These are phyloP conservation scores for Pleuronectes platessa DNA, from an alignment of 2,113 vertebrate species.

Conservation along the genomic window DNA sequence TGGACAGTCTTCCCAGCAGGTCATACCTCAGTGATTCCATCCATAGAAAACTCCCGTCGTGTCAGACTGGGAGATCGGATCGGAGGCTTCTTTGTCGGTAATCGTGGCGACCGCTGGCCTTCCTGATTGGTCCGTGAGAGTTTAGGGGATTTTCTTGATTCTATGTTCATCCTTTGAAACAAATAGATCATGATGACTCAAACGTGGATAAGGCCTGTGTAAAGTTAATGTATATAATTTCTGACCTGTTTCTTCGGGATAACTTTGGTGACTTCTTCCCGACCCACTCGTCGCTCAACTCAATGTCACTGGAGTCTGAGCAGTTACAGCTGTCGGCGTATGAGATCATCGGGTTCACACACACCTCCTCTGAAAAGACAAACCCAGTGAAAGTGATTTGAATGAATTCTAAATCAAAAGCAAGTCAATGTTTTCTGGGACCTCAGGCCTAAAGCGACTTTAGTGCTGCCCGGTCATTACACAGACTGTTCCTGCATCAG, in stretches of 20 bases:
- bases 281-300: conserved; percentile 98
- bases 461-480: conserved; percentile 8
- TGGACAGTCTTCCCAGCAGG: not conserved
- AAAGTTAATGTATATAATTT: not conserved
- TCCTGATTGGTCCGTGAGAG: conserved; percentile 91
- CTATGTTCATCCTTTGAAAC: conserved; percentile 90
- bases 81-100: conserved; percentile 92
- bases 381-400: not conserved
- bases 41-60: conserved; percentile 94
- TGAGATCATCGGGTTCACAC: conserved; percentile 94
- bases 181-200: not conserved
- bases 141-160: conserved; percentile 97
- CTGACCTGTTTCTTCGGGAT: conserved; percentile 91
- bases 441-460: not conserved
- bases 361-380: conserved; percentile 89
- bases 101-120: conserved; percentile 91
- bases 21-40: conserved; percentile 93
- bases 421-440: conserved; percentile 2
- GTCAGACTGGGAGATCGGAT: conserved; percentile 93
- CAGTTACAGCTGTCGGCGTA: conserved; percentile 98
- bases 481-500: conserved; percentile 35
- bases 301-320: conserved; percentile 98
- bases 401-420: not conserved
- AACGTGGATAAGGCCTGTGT: not conserved
- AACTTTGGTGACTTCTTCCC: conserved; percentile 97